A percentile compares a stretch with the other conserved stretches of the same genome.
Conservation (phyloP, 2,888 invertebrate genomes). For the Odontocolon sp. region DNA sequence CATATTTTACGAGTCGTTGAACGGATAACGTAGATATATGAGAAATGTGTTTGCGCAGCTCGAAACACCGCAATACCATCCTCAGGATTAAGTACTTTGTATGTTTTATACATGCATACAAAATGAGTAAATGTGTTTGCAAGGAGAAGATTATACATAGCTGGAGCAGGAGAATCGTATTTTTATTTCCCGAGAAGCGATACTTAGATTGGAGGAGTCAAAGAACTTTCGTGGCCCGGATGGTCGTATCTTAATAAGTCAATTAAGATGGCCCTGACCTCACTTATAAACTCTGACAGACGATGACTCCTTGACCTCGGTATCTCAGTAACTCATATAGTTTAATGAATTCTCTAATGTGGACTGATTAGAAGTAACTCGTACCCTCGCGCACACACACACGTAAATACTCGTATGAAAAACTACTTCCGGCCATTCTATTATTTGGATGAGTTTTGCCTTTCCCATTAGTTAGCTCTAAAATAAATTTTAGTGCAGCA, state of each 20-base stretch:
- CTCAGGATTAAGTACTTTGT: background rate
- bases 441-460: background rate
- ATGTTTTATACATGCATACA: background rate
- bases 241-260: slow-evolving; percentile 63
- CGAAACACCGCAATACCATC: slow-evolving; percentile 14
- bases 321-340: slow-evolving; percentile 24
- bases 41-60: slow-evolving; percentile 38
- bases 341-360: slow-evolving; percentile 34
- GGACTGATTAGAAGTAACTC: slow-evolving; percentile 42
- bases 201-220: slow-evolving; percentile 9
- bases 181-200: background rate
- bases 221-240: slow-evolving; percentile 25
- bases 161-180: too few relatives aligned
- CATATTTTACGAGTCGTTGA: slow-evolving; percentile 54
- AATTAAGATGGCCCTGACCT: slow-evolving; percentile 64
- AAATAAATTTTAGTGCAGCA: too few relatives aligned
- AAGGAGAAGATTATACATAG: too few relatives aligned
- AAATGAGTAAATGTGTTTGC: too few relatives aligned
- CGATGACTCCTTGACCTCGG: background rate
- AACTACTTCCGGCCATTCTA: slow-evolving; percentile 14
- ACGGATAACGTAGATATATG: slow-evolving; percentile 45
- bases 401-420: background rate
- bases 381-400: slow-evolving; percentile 30
- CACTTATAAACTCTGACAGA: slow-evolving; percentile 56
- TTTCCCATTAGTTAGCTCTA: slow-evolving; percentile 6